Base-by-base conservation (phyloP, 1,140 invertebrate species). In the Pseudobourletiella spinata region DNA sequence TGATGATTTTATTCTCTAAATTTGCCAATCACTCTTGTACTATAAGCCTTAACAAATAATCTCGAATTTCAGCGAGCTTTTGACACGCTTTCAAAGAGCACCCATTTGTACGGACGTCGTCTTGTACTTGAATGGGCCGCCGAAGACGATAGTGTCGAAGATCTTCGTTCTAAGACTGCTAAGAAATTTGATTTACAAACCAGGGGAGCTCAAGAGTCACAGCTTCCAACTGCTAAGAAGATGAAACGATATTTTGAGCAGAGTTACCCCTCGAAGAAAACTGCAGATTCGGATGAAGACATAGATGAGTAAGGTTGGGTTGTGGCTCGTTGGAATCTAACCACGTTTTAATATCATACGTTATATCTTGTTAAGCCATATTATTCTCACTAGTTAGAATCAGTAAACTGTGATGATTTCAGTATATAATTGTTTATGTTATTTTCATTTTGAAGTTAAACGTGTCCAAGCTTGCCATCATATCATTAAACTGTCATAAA, bases 51-150 rank as follows among this genome's bases (percentile, higher is more conserved):
- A n/a, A n/a, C n/a, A n/a, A n/a, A n/a, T 57, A 56, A 63, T 63
- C 59, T 64, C 66, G 63, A 58, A 61, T 81, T 80, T 44, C 73
- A 92, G 88, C 82, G 83, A 74, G 95, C 95, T 0, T 95, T 97
- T 78, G 87, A 95, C 66, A 84, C 94, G 0, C 72, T 99, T 0
- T 86, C 86, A 69, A 89, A 93, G 74, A 97, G 93, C 71, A 98
- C 96, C 64, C 96, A 99, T 83, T 87, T 99, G 74, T 98, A 95
- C 74, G 95, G 95, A 2, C 80, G 96, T 69, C 81, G 95, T 42
- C 77, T 99, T 65, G 93, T 97, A 0, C 77, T 99, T 20, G 95
- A 99, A 80, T 99, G 96, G 96, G 95, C 95, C 0, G 79, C 83
- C n/a, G 85, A 85, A 4, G 78, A 77, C 1, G 87, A 92, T 70